Evolutionary conservation across 2,113 vertebrate species (phyloP).

Genomic region (Heterotilapia buettikoferi): DNA sequence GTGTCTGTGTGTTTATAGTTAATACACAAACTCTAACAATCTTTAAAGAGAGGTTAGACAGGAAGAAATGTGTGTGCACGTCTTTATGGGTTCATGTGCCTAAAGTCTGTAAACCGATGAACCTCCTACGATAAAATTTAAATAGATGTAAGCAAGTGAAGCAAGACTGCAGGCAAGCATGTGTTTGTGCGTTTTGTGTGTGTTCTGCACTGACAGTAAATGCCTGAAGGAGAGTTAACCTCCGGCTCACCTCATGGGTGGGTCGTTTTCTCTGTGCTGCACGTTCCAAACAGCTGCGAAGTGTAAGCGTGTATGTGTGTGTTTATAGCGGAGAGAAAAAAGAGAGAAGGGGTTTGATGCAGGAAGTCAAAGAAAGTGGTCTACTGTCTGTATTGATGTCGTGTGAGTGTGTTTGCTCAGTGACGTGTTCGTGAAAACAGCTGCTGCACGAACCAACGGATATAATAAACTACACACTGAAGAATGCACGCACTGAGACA

Average conservation of each 20-base stretch:
- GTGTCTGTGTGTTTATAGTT: background rate
- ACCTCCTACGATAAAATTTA: background rate
- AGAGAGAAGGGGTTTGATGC: background rate
- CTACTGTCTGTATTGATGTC: constrained; percentile 27
- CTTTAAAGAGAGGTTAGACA: background rate
- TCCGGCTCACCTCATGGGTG: constrained; percentile 64
- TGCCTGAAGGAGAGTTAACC: constrained; percentile 50
- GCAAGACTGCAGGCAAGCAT: background rate
- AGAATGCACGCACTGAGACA: background rate
- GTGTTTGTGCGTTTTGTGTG: constrained; percentile 9
- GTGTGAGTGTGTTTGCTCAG: constrained; percentile 30
- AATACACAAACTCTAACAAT: background rate
- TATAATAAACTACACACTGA: constrained; percentile 7
- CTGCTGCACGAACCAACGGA: constrained; percentile 29
- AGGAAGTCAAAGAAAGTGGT: constrained; percentile 11
- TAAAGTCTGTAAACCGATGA: background rate
- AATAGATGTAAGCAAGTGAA: background rate
- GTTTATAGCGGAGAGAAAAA: background rate
- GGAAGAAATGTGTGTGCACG: background rate
- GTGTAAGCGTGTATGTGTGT: background rate
- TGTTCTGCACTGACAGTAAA: constrained; percentile 40
- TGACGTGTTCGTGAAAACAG: constrained; percentile 34
- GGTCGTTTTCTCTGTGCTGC: constrained; percentile 41
- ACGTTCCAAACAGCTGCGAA: constrained; percentile 51
- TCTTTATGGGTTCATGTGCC: background rate